Evolutionary conservation across 2,113 vertebrate species (phyloP).

Genomic region (Amphiprion percula): DNA sequence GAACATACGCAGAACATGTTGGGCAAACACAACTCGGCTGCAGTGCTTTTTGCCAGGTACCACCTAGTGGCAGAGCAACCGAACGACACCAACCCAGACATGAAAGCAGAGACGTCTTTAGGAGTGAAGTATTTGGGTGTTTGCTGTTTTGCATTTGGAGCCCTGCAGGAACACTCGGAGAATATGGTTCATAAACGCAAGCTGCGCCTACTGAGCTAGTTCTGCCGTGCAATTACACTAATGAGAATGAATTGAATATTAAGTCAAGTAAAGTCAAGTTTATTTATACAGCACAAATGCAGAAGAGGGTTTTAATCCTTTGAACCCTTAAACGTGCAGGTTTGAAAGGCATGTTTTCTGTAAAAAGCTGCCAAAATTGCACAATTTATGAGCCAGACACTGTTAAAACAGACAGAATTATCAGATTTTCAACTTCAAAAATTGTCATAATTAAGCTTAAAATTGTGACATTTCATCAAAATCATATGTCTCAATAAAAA

Average conservation of each 20-base stretch:
- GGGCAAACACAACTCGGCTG: constrained; percentile 22
- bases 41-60: constrained; percentile 14
- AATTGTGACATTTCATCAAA: too few relatives aligned
- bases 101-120: constrained; percentile 6
- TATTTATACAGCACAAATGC: background rate
- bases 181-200: constrained; percentile 20
- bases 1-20: constrained; percentile 20
- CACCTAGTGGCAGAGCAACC: constrained; percentile 56
- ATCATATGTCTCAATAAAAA: too few relatives aligned
- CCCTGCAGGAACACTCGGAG: constrained; percentile 23
- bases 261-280: constrained; percentile 15
- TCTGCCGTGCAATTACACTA: constrained; percentile 9
- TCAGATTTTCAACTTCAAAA: too few relatives aligned
- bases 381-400: too few relatives aligned
- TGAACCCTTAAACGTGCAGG: too few relatives aligned
- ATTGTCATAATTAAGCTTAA: too few relatives aligned
- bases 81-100: constrained; percentile 28
- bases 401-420: too few relatives aligned
- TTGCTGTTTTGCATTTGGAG: constrained; percentile 40
- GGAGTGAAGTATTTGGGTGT: constrained; percentile 14
- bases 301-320: background rate
- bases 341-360: too few relatives aligned
- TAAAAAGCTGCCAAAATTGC: too few relatives aligned
- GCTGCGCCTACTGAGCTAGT: constrained; percentile 2
- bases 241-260: constrained; percentile 2